Evolutionary conservation across 1,140 invertebrate genomes (phyloP).

Genomic region (Brachionus paranguensis): DNA sequence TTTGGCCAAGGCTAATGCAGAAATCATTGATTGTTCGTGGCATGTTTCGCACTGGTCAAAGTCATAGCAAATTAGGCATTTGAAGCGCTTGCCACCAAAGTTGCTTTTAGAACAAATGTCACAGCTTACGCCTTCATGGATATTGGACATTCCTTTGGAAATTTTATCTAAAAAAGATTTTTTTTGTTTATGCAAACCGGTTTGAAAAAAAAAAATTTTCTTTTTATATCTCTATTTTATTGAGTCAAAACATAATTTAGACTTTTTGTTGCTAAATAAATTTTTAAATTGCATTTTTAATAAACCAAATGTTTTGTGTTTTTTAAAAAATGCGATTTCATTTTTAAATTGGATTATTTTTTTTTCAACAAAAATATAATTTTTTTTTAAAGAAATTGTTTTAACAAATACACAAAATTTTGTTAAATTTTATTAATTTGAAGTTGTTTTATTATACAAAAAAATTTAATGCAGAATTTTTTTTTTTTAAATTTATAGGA

Average conservation of each 20-base stretch:
- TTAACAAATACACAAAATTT: no score
- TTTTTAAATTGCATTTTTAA: neutral
- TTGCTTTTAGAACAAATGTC: conserved; percentile 97
- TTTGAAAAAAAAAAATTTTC: neutral
- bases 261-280: neutral
- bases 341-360: no score
- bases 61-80: conserved; percentile 96
- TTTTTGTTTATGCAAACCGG: neutral
- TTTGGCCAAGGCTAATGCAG: neutral
- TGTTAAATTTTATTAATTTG: no score
- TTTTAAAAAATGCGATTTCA: neutral
- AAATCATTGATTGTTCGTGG: conserved; percentile 63
- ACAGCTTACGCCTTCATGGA: conserved; percentile 75
- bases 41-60: conserved; percentile 95
- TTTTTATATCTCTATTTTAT: neutral
- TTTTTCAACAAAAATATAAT: no score
- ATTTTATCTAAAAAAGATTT: neutral
- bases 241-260: neutral
- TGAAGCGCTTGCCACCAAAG: conserved; percentile 90
- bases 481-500: no score
- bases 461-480: no score
- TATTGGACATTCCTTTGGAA: conserved; percentile 16
- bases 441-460: no score
- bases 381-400: no score
- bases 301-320: neutral